Base-by-base conservation (phyloP, 2,888 invertebrate genomes). In the Julus scanicus region DNA sequence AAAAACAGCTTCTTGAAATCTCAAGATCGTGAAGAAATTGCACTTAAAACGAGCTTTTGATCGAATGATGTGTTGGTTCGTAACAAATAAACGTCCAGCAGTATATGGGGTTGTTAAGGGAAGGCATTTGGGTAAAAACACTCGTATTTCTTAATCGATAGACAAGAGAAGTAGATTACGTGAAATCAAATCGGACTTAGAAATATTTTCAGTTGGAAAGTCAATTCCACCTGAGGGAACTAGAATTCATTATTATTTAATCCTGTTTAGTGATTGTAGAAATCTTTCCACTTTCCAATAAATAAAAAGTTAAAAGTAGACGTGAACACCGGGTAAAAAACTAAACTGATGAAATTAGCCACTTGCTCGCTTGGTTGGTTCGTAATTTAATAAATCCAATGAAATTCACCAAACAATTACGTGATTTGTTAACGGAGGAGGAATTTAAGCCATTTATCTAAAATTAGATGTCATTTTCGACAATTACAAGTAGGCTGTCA, bases 171-270 rank as follows among this genome's bases (percentile, higher is more conserved):
- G 20, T 63, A 63, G 63, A 29, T 71, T n/a, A 71, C 71, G 71
- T 20, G n/a, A 71, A 29, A n/a, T 11, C 71, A 9, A 80, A 20
- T 13, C 37, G 1, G 20, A 80, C 2, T 37, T 37, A 13, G 13
- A 80, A 80, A 80, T 37, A 37, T 13, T 13, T 13, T 80, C 13
- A 29, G 37, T 6, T 80, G 80, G 37, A 80, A 80, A 80, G 29
- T 80, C 37, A 37, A 80, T 80, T 37, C 37, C 37, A 29, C 15
- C 37, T 13, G 37, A 37, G 80, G 29, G 80, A 37, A n/a, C n/a
- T n/a, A n/a, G 80, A 80, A 80, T 37, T 80, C 80, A 80, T 80
- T 80, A 80, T 80, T 80, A 80, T 80, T 80, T 80, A 80, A 80
- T 80, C 80, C 80, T 13, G 37, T 80, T 80, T 37, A 37, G 11